Conservation (phyloP, 2,113 vertebrate genomes). For the Apistogramma diplotaenia region DNA sequence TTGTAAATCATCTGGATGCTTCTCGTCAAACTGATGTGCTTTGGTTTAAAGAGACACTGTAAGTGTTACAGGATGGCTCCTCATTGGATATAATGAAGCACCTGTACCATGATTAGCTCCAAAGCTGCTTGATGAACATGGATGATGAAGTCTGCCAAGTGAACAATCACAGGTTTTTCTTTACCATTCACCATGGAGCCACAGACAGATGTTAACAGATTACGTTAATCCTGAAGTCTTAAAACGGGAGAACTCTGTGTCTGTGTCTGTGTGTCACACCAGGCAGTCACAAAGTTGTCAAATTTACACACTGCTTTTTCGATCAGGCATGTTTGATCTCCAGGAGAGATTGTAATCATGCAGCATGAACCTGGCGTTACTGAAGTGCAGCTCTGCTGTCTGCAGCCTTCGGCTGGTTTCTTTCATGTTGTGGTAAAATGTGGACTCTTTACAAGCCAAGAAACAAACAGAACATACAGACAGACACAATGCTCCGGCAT, state of each 20-base stretch:
- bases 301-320: neutral
- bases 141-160: too few relatives aligned
- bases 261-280: neutral
- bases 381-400: neutral
- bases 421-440: neutral
- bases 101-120: too few relatives aligned
- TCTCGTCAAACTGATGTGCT: neutral
- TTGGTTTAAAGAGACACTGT: too few relatives aligned
- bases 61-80: too few relatives aligned
- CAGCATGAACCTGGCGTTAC: neutral
- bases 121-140: too few relatives aligned
- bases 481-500: neutral
- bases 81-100: too few relatives aligned
- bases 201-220: too few relatives aligned
- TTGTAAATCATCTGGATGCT: rapidly evolving
- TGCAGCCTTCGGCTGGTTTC: neutral
- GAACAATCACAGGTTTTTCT: too few relatives aligned
- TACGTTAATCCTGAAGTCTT: too few relatives aligned
- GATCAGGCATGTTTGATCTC: neutral
- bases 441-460: neutral
- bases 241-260: too few relatives aligned
- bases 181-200: too few relatives aligned
- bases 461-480: neutral
- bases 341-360: neutral
- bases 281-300: neutral